Conservation (phyloP, 2,113 vertebrate genomes). For the Sprattus sprattus region DNA sequence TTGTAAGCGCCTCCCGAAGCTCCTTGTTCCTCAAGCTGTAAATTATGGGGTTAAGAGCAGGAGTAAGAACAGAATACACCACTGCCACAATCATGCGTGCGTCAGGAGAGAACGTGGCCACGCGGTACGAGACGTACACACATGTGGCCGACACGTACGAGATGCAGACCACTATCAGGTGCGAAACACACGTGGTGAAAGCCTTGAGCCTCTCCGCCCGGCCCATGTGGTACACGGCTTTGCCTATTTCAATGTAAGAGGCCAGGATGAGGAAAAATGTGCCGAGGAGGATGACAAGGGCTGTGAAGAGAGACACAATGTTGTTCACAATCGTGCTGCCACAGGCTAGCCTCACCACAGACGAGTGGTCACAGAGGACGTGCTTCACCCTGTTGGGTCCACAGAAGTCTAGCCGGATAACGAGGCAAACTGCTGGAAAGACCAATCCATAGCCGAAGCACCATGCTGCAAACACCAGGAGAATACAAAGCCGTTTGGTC, state of each 20-base stretch:
- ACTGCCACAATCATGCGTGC: background rate
- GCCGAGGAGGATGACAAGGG: background rate
- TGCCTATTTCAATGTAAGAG: background rate
- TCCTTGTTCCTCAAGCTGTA: conserved; percentile 10
- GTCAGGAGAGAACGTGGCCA: conserved; percentile 46
- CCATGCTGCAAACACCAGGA: background rate
- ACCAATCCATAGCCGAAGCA: background rate
- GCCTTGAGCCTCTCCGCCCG: conserved; percentile 36
- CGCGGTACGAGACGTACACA: conserved; percentile 50
- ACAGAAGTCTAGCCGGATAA: background rate
- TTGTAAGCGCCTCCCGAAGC: background rate
- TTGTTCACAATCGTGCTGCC: background rate
- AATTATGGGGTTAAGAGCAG: background rate
- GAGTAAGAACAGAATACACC: background rate
- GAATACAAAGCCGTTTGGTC: conserved; percentile 41
- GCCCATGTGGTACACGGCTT: background rate
- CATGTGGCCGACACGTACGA: conserved; percentile 43
- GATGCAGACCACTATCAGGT: conserved; percentile 51
- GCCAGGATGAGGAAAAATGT: background rate
- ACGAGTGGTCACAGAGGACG: background rate
- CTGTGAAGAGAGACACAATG: background rate
- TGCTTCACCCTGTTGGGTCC: background rate
- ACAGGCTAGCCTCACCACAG: background rate
- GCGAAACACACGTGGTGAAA: conserved; percentile 33
- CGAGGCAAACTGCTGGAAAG: background rate